A percentile compares a stretch with the other conserved stretches of the same genome.
These are phyloP conservation scores for fruit fly (Drosophila melanogaster) DNA, from an alignment of 1,140 invertebrate genomes.

Conservation along the genomic window DNA sequence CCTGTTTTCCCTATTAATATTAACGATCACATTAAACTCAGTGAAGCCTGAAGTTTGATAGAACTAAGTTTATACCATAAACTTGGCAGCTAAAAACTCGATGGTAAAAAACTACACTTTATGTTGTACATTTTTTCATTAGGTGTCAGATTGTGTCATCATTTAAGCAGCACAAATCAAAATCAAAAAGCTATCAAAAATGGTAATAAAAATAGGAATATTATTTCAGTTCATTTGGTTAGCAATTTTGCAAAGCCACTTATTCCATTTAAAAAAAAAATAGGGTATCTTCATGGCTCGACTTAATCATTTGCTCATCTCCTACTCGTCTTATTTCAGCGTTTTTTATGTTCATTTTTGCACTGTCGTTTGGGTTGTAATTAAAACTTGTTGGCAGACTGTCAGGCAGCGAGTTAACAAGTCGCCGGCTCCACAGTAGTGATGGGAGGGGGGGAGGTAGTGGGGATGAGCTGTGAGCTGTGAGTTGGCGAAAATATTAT, in stretches of 20 bases:
- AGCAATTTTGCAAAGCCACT: too few species aligned
- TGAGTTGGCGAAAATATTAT: slow-evolving; percentile 72
- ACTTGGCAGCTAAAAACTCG: too few species aligned
- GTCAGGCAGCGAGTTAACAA: slow-evolving; percentile 81
- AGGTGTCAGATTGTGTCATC: background rate
- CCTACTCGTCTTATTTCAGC: slow-evolving; percentile 21
- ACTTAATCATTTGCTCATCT: background rate
- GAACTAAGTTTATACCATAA: background rate
- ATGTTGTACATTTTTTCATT: background rate
- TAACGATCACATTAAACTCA: slow-evolving; percentile 17
- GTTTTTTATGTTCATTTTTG: slow-evolving; percentile 27
- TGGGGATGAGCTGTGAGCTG: slow-evolving; percentile 5
- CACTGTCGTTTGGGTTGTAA: slow-evolving; percentile 59
- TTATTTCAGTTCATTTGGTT: background rate
- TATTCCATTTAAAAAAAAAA: background rate
- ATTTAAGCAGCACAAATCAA: background rate
- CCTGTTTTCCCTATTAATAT: slow-evolving; percentile 7
- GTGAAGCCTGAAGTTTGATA: background rate
- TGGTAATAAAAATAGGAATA: background rate
- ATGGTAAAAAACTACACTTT: background rate
- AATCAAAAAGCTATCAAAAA: background rate
- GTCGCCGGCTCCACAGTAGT: slow-evolving; percentile 68
- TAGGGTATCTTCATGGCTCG: slow-evolving; percentile 8
- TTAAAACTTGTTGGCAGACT: slow-evolving; percentile 81
- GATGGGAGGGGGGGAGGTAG: background rate